Evolutionary conservation across 2,113 vertebrate species (phyloP).

Genomic region (Meles meles): DNA sequence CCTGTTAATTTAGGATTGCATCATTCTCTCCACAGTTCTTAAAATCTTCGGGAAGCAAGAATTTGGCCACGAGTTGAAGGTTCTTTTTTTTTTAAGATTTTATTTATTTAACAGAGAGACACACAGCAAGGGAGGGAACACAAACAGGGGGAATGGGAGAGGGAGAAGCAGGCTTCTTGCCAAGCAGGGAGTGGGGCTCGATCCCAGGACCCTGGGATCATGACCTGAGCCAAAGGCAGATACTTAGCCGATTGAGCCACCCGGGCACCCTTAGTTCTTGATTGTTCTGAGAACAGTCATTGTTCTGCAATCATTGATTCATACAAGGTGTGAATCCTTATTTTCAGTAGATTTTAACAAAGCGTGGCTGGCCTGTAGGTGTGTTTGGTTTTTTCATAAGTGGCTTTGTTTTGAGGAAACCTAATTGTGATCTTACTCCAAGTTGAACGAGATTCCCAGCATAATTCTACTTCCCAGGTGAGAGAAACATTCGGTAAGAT

Average conservation of each 20-base stretch:
- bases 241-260: no score
- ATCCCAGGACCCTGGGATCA: no score
- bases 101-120: no score
- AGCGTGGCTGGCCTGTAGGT: background rate
- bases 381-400: background rate
- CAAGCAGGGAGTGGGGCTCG: no score
- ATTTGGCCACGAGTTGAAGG: background rate
- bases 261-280: background rate
- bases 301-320: background rate
- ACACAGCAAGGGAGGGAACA: no score
- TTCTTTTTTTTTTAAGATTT: background rate
- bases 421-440: background rate
- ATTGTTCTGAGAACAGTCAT: background rate
- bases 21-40: background rate
- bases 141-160: no score
- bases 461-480: background rate
- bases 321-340: background rate
- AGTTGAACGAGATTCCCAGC: background rate
- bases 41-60: background rate
- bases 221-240: no score
- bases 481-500: background rate
- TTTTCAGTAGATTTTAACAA: conserved; percentile 31
- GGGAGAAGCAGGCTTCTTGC: no score
- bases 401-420: background rate
- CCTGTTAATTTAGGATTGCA: background rate